Conservation (phyloP, 1,140 invertebrate species). For the Muscidifurax raptorellus region DNA sequence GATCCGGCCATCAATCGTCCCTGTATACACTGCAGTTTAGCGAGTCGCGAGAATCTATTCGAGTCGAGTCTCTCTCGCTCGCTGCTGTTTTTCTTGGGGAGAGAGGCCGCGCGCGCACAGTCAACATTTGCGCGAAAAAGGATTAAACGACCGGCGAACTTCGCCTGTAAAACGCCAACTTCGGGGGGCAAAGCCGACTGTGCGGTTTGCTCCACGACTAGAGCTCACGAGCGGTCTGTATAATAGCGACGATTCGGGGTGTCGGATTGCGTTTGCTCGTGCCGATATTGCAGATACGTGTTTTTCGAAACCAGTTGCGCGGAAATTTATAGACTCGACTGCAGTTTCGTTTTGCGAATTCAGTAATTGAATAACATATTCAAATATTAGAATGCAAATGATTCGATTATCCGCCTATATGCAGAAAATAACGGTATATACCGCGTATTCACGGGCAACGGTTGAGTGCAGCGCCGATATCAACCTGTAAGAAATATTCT, state of each 20-base stretch:
- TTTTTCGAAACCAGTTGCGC: too few species aligned
- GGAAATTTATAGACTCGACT: too few species aligned
- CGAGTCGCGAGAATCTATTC: neutral
- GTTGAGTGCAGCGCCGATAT: neutral
- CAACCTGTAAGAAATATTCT: too few species aligned
- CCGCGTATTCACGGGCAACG: neutral
- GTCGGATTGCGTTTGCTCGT: neutral
- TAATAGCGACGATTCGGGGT: neutral
- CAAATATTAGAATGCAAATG: too few species aligned
- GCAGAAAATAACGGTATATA: neutral
- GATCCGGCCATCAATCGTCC: neutral
- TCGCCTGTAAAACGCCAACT: neutral
- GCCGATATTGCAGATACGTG: too few species aligned
- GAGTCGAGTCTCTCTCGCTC: neutral
- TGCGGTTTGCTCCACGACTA: neutral
- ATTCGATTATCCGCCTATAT: neutral
- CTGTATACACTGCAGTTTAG: neutral
- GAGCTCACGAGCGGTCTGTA: neutral
- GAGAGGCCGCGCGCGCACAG: neutral
- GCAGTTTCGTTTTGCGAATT: too few species aligned
- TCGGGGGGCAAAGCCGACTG: neutral
- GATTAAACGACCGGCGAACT: neutral
- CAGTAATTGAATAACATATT: too few species aligned
- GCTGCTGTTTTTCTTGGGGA: neutral
- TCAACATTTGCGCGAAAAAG: constrained; percentile 1